phyloP scores from a whole-genome alignment of 2,113 vertebrate genomes.

The Pterophyllum scalare region DNA sequence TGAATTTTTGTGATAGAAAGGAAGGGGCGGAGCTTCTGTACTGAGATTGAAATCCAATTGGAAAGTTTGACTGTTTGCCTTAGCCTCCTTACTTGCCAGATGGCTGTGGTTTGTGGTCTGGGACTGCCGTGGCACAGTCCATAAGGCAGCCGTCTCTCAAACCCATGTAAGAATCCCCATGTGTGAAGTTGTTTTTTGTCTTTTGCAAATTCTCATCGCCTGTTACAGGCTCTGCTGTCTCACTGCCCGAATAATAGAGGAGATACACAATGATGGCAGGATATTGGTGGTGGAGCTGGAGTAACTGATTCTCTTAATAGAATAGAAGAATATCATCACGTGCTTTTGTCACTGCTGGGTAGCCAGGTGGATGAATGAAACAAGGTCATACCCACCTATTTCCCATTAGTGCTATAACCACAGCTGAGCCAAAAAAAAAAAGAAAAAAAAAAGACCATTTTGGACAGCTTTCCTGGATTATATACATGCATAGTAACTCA shows the following conservation, averaged over 20 bases:
- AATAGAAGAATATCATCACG: not conserved
- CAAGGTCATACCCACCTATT: not conserved
- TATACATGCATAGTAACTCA: not conserved
- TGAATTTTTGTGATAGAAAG: not conserved
- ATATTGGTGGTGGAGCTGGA: not conserved
- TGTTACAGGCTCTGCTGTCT: constrained; percentile 52
- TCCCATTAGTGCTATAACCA: not conserved
- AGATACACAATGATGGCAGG: constrained; percentile 18
- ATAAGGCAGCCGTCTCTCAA: constrained; percentile 75
- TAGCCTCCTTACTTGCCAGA: constrained; percentile 64
- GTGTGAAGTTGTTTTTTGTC: constrained; percentile 59
- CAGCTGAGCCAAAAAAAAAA: not conserved
- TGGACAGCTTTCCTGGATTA: not conserved
- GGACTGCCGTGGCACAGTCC: constrained; percentile 71
- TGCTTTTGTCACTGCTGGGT: not conserved
- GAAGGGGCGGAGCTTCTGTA: not conserved
- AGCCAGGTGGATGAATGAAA: constrained; percentile 16
- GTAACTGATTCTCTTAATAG: constrained; percentile 22
- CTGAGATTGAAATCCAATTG: constrained; percentile 34
- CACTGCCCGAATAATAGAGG: constrained; percentile 58
- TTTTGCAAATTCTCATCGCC: constrained; percentile 59
- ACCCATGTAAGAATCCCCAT: constrained; percentile 70
- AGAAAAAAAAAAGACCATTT: not conserved
- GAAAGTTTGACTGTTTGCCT: constrained; percentile 62
- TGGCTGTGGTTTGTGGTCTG: constrained; percentile 68